Conservation (phyloP, 2,888 invertebrate species). For the Ophion obscuratus region DNA sequence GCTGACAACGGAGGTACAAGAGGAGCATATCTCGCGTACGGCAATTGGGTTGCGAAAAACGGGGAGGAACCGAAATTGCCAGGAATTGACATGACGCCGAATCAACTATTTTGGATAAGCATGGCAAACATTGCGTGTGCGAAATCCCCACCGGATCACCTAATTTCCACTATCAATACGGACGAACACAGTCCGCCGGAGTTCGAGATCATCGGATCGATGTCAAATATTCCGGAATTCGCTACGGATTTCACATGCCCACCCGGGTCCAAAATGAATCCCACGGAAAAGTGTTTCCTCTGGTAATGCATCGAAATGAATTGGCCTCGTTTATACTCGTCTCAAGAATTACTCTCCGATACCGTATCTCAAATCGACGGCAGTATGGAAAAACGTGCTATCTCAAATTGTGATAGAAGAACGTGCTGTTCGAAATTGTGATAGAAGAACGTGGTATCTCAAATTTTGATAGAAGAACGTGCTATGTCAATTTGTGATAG, state of each 20-base stretch:
- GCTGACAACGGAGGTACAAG: constrained; percentile 98
- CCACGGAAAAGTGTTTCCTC: constrained; percentile 14
- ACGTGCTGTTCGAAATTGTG: too few species aligned
- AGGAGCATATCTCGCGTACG: constrained; percentile 94
- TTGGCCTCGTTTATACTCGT: too few species aligned
- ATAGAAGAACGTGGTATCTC: too few species aligned
- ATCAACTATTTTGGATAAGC: constrained; percentile 88
- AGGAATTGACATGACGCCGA: constrained; percentile 89
- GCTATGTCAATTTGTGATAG: too few species aligned
- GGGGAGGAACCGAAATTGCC: constrained; percentile 89
- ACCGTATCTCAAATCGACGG: too few species aligned
- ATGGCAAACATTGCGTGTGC: constrained; percentile 88
- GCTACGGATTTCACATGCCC: constrained; percentile 88
- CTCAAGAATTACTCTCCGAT: not conserved
- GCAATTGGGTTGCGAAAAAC: constrained; percentile 89
- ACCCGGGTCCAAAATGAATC: constrained; percentile 50
- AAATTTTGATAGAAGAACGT: too few species aligned
- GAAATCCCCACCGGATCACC: constrained; percentile 87
- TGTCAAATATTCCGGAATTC: constrained; percentile 87
- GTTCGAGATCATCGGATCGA: constrained; percentile 87
- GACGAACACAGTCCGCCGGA: constrained; percentile 91
- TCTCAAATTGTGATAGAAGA: too few species aligned
- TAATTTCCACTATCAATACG: constrained; percentile 92
- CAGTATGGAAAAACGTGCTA: too few species aligned
- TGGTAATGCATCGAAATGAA: not conserved